Evolutionary conservation across 1,140 invertebrate species (phyloP), one percentile per base, ranked within the genome.

Genomic region (Sarcophaga peregrina): DNA sequence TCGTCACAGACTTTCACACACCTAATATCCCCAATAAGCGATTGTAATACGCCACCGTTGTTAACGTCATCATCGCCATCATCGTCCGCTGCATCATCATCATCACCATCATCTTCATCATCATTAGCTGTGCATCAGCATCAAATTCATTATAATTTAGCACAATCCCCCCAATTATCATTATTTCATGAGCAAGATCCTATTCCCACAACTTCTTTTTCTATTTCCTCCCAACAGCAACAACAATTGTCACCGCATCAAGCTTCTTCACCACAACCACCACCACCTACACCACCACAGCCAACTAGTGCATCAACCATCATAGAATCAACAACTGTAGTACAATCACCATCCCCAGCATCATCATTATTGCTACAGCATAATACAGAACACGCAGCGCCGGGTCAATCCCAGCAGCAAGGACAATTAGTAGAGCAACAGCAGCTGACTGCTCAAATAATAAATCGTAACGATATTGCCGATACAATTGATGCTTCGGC

Each of bases 401-500:
- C 25, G 25, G 62, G 54, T 58, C 54, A 58, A n/a, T n/a, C 54
- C 54, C 54, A 68, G 62, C 62, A 68, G 20, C 25, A 37, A 37
- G 25, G 25, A 37, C 25, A 37, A 37, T 1, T 37, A 20, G 25
- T 37, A 37, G 62, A 83, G 78, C 73, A 73, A 75, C 50, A 72
- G 50, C 54, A 83, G 5, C 76, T 45, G 78, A 46, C 48, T 47
- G 46, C 46, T 17, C 73, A 62, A 11, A 73, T 82, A 76, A 58
- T 48, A 62, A 46, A 72, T 83, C 84, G 83, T 84, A 83, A 84
- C 85, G 84, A 83, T 76, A 88, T 89, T 84, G 88, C 87, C 78
- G 88, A 88, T 80, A 89, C 87, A 25, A 84, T 89, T 85, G 88
- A 89, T 86, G 88, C 86, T 84, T 84, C 84, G 48, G 82, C 78